These are phyloP conservation scores for Fregetta grallaria DNA, from an alignment of 2,113 vertebrate genomes.

Conservation along the genomic window DNA sequence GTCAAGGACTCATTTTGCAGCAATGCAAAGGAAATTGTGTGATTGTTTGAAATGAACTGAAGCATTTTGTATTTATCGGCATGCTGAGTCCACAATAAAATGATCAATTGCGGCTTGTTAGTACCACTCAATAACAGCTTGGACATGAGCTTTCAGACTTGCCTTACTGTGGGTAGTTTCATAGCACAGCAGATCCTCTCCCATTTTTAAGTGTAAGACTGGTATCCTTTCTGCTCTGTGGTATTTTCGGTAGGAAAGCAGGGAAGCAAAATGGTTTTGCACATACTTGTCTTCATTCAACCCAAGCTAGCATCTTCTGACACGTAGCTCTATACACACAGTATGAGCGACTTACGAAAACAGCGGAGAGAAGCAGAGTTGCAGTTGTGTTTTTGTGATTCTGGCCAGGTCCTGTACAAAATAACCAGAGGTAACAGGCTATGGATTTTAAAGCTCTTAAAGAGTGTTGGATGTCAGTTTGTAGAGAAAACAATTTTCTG, in stretches of 20 bases:
- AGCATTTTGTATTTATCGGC: constrained; percentile 48
- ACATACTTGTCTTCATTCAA: neutral
- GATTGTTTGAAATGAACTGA: constrained; percentile 20
- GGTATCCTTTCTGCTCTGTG: neutral
- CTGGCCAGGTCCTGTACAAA: neutral
- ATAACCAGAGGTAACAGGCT: neutral
- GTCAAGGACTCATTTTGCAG: constrained; percentile 42
- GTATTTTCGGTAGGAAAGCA: neutral
- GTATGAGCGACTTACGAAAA: neutral
- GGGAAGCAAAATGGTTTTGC: neutral
- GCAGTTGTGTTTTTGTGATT: neutral
- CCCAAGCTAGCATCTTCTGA: neutral
- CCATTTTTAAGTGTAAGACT: neutral
- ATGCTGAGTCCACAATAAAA: constrained; percentile 26
- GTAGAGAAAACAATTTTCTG: neutral
- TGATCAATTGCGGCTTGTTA: constrained; percentile 59
- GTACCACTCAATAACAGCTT: neutral
- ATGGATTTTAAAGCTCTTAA: neutral
- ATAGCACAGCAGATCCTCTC: neutral
- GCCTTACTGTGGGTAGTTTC: neutral
- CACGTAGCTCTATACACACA: accelerated
- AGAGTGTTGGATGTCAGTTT: accelerated
- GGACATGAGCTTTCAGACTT: neutral
- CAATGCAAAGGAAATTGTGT: neutral
- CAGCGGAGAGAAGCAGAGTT: neutral